These are phyloP conservation scores for Peromyscus eremicus DNA, from an alignment of 2,797 vertebrate genomes.

Conservation along the genomic window DNA sequence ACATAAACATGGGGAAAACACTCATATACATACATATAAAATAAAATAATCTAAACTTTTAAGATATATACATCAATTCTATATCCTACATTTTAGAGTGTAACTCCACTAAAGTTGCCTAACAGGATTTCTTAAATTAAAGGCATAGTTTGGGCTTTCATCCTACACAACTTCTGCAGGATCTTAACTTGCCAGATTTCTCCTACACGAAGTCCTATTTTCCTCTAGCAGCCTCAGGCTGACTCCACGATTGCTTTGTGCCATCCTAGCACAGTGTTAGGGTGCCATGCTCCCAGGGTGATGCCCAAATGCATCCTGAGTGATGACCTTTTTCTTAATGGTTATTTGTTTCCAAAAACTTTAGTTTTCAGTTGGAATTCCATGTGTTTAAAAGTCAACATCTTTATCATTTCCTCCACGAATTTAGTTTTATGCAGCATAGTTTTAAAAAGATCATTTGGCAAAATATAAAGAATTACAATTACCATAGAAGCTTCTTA, in stretches of 20 bases:
- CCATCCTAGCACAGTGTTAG: not conserved
- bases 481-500: slow-evolving; percentile 9
- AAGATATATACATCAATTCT: not conserved
- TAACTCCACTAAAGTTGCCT: not conserved
- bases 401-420: not conserved
- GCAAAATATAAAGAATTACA: slow-evolving; percentile 49
- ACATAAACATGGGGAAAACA: not conserved
- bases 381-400: not conserved
- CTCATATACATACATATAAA: not conserved
- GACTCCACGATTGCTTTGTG: not conserved
- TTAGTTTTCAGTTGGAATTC: not conserved
- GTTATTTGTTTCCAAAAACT: not conserved
- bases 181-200: not conserved
- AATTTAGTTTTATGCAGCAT: slow-evolving; percentile 27
- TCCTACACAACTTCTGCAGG: not conserved
- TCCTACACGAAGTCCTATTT: not conserved
- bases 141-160: not conserved
- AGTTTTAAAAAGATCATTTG: slow-evolving; percentile 56
- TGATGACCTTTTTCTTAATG: not conserved
- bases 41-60: not conserved
- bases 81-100: not conserved
- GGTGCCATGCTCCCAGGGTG: not conserved
- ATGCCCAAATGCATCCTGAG: not conserved
- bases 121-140: slow-evolving; percentile 37
- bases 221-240: not conserved